Percentiles rank a stretch among this genome's conserved stretches.
Conservation (phyloP, 2,888 invertebrate genomes). For the Mylabris sibirica region DNA sequence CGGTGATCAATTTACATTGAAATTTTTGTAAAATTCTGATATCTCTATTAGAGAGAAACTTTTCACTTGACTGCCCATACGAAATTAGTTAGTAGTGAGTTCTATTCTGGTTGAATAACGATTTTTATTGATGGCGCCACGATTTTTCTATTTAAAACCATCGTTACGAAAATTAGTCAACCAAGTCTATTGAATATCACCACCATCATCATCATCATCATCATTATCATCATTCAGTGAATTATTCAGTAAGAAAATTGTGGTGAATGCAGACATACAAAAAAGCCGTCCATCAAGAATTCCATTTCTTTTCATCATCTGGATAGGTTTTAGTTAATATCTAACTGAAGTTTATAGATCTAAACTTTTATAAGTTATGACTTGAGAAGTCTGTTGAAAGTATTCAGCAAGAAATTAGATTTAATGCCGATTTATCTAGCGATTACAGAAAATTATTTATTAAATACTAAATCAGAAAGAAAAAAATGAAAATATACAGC, state of each 20-base stretch:
- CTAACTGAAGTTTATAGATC: not conserved
- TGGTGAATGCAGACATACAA: not conserved
- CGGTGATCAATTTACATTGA: not conserved
- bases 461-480: not conserved
- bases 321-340: not conserved
- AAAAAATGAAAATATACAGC: not conserved
- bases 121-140: slow-evolving; percentile 6
- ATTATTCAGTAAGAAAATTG: slow-evolving; percentile 10
- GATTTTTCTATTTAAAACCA: not conserved
- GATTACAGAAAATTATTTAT: slow-evolving; percentile 1
- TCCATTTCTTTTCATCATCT: not conserved
- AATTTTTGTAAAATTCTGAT: not conserved
- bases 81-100: not conserved
- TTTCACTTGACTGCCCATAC: not conserved
- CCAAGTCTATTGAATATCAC: slow-evolving; percentile 6
- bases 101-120: not conserved
- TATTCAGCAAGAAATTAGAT: not conserved
- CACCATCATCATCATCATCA: too few species aligned
- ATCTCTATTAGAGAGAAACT: not conserved
- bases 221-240: not conserved
- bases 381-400: not conserved
- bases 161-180: not conserved
- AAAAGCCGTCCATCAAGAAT: not conserved
- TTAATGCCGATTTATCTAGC: not conserved
- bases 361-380: not conserved